Percentiles rank a stretch among this genome's conserved stretches.
Evolutionary conservation across 2,113 vertebrate species (phyloP).

Genomic region (Plecotus auritus): DNA sequence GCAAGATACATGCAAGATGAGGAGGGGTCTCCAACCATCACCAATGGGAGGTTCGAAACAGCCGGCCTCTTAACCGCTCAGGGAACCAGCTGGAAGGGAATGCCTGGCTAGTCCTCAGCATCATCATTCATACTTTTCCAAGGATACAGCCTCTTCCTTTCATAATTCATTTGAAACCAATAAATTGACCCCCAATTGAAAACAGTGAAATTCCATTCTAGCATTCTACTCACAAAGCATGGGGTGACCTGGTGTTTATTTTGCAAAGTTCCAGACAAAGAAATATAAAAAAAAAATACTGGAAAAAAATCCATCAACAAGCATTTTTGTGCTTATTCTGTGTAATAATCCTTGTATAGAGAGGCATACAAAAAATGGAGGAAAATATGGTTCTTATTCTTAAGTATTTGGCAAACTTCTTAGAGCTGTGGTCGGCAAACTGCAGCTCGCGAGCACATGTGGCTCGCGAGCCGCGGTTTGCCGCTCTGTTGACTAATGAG

Average conservation of each 20-base stretch:
- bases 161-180: background rate
- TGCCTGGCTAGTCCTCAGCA: background rate
- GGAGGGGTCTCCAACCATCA: background rate
- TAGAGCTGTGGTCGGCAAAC: background rate
- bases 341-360: slow-evolving; percentile 29
- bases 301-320: slow-evolving; percentile 49
- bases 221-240: background rate
- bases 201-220: slow-evolving; percentile 23
- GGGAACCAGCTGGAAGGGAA: background rate
- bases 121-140: background rate
- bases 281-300: slow-evolving; percentile 12
- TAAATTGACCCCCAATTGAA: background rate
- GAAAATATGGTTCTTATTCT: background rate
- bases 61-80: background rate
- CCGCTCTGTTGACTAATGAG: too few species aligned
- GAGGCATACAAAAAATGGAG: slow-evolving; percentile 32
- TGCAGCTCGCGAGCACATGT: too few species aligned
- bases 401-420: background rate
- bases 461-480: too few species aligned
- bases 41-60: background rate
- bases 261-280: slow-evolving; percentile 62
- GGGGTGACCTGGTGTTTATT: background rate
- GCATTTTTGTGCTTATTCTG: slow-evolving; percentile 12
- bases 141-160: background rate
- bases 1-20: slow-evolving; percentile 4